Evolutionary conservation across 2,797 vertebrate species (phyloP), one percentile per base, ranked within the genome.

Genomic region (Odontamblyopus rebecca): DNA sequence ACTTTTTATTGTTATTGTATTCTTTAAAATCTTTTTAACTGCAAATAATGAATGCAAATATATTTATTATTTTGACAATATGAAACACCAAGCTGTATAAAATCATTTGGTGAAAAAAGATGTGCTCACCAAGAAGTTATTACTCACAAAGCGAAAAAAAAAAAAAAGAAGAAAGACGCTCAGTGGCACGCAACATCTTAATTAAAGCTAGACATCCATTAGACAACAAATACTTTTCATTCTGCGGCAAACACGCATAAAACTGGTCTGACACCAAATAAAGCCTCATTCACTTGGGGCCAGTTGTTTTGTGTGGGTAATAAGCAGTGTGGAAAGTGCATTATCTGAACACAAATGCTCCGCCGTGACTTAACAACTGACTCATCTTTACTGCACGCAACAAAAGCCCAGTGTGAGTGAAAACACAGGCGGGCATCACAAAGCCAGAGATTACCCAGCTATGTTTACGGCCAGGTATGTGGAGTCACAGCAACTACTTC

Each of bases 321-420:
- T 63, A 74, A 65, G 56, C 4, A 0, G 59, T 57, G 67, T 72
- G 79, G 83, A 86, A 79, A 86, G 78, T 61, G 68, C 76, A 80
- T 84, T 78, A 86, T 74, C 75, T 80, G 19, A 86, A 82, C 35
- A 68, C 81, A 89, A 87, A 88, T 80, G 85, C 90, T 90, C 85
- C 79, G 79, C 75, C 64, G 68, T 79, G 81, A 86, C 82, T 82
- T 88, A 83, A 89, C 86, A 76, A 88, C 80, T 72, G 72, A 84
- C 82, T 78, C 82, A 88, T 71, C 85, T 84, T 89, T 83, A 87
- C 76, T 78, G 80, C 84, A 83, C 50, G 77, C 83, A 86, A 87
- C 84, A 84, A 86, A 87, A 79, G 85, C 72, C 32, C 81, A 81
- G 73, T 73, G 77, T 74, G 80, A 89, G 86, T 87, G 83, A 83